phyloP scores from a whole-genome alignment of 2,797 vertebrate species.

The Cossypha caffra region DNA sequence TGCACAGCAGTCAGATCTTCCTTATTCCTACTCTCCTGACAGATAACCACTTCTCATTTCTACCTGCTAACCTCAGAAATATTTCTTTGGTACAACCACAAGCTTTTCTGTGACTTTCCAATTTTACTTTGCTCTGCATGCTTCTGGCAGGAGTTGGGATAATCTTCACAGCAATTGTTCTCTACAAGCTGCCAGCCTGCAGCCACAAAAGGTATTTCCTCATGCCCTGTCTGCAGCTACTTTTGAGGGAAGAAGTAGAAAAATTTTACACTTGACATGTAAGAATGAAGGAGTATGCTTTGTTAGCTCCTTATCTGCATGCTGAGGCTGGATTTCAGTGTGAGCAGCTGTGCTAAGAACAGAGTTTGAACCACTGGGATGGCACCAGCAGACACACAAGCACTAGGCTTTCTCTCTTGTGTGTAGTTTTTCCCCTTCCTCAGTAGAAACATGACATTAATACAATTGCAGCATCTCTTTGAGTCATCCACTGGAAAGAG shows the following conservation, averaged over 20 bases:
- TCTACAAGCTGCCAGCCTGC: not conserved
- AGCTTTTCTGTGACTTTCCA: not conserved
- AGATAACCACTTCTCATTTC: not conserved
- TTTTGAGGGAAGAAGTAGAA: not conserved
- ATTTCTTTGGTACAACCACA: not conserved
- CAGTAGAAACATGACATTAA: not conserved
- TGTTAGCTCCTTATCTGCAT: not conserved
- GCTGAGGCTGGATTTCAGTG: not conserved
- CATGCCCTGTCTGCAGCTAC: not conserved
- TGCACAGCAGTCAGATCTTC: not conserved
- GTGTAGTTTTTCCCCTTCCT: fast-evolving
- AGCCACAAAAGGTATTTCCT: not conserved
- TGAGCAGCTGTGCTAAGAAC: not conserved
- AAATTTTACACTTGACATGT: not conserved
- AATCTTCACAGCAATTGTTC: not conserved
- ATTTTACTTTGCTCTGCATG: not conserved
- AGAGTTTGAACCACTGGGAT: not conserved
- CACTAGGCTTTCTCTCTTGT: not conserved
- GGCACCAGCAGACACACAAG: not conserved
- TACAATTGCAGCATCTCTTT: not conserved
- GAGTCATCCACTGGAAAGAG: not conserved
- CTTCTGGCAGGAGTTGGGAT: not conserved
- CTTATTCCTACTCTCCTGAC: not conserved
- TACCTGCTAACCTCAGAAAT: not conserved
- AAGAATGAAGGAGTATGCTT: not conserved